Percentiles rank a stretch among this genome's conserved stretches.
These are phyloP conservation scores for Melikaiella ostensackeni DNA, from an alignment of 2,888 invertebrate species.

Conservation along the genomic window DNA sequence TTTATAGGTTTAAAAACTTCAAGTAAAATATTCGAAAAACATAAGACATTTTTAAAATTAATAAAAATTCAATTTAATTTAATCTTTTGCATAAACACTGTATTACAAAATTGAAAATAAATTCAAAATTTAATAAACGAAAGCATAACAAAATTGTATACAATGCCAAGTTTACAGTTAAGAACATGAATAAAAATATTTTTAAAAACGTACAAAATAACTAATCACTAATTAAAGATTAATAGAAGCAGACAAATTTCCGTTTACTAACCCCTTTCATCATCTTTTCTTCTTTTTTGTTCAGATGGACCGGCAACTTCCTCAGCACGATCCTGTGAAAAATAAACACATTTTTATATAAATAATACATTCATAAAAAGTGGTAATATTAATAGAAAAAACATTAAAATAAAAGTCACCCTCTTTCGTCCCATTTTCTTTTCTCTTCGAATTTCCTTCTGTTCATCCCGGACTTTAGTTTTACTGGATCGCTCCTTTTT, in stretches of 20 bases:
- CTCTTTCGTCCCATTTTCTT: slow-evolving; percentile 89
- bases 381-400: slow-evolving; percentile 37
- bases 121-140: slow-evolving; percentile 17
- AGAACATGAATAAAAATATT: slow-evolving; percentile 9
- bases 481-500: slow-evolving; percentile 75
- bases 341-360: slow-evolving; percentile 16
- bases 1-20: neutral
- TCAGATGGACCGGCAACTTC: slow-evolving; percentile 83
- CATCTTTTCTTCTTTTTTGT: slow-evolving; percentile 89
- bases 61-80: neutral
- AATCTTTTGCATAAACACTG: slow-evolving; percentile 39
- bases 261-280: slow-evolving; percentile 83
- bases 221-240: slow-evolving; percentile 38
- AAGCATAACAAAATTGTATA: slow-evolving; percentile 25
- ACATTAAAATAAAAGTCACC: slow-evolving; percentile 77
- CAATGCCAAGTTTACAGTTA: slow-evolving; percentile 17
- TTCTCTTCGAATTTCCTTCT: slow-evolving; percentile 88
- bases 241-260: slow-evolving; percentile 43
- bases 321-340: slow-evolving; percentile 84
- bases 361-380: slow-evolving; percentile 8
- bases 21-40: neutral
- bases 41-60: neutral
- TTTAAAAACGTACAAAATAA: slow-evolving; percentile 42
- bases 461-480: slow-evolving; percentile 82
- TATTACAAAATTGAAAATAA: slow-evolving; percentile 42